A percentile compares a stretch with the other conserved stretches of the same genome.
phyloP scores from a whole-genome alignment of 23 tunicate species.

The Trididemnum nubilum region DNA sequence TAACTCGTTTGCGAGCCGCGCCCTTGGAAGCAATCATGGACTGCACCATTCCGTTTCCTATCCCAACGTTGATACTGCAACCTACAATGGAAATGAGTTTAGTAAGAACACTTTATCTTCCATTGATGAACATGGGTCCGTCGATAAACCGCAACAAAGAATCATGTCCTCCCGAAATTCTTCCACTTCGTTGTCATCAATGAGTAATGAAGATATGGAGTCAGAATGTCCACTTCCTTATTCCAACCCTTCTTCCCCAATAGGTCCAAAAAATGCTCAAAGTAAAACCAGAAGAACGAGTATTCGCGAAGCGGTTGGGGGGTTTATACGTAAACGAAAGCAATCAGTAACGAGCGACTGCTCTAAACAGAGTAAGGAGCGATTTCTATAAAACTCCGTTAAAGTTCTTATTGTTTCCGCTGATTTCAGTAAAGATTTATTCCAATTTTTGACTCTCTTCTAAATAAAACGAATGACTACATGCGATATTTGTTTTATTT shows the following conservation, averaged over 20 bases:
- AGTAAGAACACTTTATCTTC: not conserved
- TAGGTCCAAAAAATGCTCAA: not conserved
- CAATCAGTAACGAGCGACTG: conserved; percentile 1
- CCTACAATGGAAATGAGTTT: not conserved
- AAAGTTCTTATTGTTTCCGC: not conserved
- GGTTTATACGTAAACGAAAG: conserved; percentile 36
- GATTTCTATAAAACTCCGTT: not conserved
- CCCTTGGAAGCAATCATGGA: conserved; percentile 20
- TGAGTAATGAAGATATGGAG: conserved; percentile 23
- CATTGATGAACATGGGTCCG: not conserved
- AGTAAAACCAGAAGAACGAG: conserved; percentile 36
- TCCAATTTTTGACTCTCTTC: too few relatives aligned
- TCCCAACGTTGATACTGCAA: not conserved
- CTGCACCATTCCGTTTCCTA: not conserved
- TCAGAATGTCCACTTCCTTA: not conserved
- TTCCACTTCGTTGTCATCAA: conserved; percentile 26
- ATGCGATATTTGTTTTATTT: too few relatives aligned
- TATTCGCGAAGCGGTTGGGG: conserved; percentile 44
- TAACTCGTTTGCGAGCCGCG: not conserved
- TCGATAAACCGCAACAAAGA: not conserved
- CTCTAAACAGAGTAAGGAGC: conserved; percentile 12
- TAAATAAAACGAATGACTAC: too few relatives aligned
- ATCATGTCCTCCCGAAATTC: conserved; percentile 13
- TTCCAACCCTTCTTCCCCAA: conserved; percentile 37
- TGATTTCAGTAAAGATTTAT: too few relatives aligned